Evolutionary conservation across 2,797 vertebrate genomes (phyloP).

Genomic region (Chelonia mydas): DNA sequence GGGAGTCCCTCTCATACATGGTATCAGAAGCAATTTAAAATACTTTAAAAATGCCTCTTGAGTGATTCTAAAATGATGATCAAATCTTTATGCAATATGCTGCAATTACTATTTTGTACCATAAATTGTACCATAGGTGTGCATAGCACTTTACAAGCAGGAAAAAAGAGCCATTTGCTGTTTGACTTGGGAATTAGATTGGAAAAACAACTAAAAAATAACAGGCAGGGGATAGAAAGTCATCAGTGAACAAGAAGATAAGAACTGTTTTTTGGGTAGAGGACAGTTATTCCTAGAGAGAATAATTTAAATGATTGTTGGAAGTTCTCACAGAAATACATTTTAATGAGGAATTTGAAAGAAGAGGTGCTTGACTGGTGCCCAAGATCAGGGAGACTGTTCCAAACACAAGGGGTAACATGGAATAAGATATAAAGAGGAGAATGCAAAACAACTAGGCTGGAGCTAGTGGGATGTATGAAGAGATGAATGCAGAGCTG

Average conservation of each 20-base stretch:
- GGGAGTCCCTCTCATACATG: neutral
- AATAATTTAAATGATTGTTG: neutral
- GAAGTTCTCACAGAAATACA: accelerated
- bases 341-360: neutral
- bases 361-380: neutral
- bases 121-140: neutral
- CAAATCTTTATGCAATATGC: neutral
- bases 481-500: neutral
- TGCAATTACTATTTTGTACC: neutral
- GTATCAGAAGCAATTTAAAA: neutral
- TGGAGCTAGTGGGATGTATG: neutral
- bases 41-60: neutral
- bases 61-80: neutral
- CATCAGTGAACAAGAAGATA: accelerated
- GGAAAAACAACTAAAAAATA: neutral
- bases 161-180: accelerated
- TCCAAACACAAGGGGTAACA: accelerated
- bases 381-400: accelerated
- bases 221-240: accelerated
- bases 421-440: neutral
- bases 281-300: neutral
- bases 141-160: neutral
- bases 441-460: neutral
- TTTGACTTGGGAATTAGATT: neutral
- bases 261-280: neutral